Evolutionary conservation across 2,113 vertebrate species (phyloP).

Genomic region (Eira barbara): DNA sequence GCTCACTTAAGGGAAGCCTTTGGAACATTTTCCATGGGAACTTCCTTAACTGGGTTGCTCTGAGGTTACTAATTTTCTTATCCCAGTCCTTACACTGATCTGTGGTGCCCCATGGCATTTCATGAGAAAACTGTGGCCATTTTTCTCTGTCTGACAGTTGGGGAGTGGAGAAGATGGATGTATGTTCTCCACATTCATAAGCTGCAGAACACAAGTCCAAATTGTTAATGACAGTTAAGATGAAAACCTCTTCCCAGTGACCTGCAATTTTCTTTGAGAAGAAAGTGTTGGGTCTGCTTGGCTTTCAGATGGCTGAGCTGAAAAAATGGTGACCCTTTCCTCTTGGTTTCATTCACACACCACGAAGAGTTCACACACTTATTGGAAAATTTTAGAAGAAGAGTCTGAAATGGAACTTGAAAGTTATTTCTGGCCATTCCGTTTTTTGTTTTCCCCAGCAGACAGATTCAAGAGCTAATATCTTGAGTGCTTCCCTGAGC

Average conservation of each 20-base stretch:
- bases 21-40: neutral
- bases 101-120: neutral
- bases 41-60: neutral
- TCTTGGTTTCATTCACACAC: neutral
- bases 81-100: neutral
- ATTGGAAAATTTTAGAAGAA: neutral
- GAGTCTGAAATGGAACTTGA: neutral
- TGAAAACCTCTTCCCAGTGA: neutral
- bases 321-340: neutral
- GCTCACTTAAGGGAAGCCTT: neutral
- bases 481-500: neutral
- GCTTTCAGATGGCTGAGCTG: neutral
- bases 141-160: neutral
- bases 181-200: neutral
- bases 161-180: neutral
- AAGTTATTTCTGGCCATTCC: neutral
- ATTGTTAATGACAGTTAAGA: neutral
- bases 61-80: neutral
- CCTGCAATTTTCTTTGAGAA: neutral
- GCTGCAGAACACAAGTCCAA: neutral
- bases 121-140: neutral
- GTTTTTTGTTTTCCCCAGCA: neutral
- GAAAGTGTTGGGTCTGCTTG: neutral
- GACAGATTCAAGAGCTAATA: neutral
- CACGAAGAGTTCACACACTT: neutral